Conservation (phyloP, 1,140 invertebrate species). For the Drosophila truncata region DNA sequence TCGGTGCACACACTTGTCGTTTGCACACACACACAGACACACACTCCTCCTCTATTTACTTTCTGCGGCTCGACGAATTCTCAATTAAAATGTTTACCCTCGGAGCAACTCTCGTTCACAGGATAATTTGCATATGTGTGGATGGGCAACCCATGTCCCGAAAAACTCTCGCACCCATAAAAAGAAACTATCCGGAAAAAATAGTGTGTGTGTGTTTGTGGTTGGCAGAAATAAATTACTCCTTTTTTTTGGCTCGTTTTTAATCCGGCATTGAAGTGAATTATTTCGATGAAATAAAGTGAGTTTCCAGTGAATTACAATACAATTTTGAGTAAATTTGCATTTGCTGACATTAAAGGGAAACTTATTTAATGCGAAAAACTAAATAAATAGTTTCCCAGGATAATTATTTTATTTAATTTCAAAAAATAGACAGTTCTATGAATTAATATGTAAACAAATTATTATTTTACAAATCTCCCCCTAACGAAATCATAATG, state of each 20-base stretch:
- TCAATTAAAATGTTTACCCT: slow-evolving; percentile 80
- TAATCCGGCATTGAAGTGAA: slow-evolving; percentile 13
- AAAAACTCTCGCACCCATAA: slow-evolving; percentile 10
- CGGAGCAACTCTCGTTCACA: slow-evolving; percentile 36
- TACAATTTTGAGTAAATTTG: not conserved
- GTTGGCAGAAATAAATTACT: slow-evolving; percentile 22
- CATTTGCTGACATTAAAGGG: not conserved
- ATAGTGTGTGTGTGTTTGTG: not conserved
- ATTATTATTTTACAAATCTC: not conserved
- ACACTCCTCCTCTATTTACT: slow-evolving; percentile 65
- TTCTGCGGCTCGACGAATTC: slow-evolving; percentile 71
- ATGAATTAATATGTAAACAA: not conserved
- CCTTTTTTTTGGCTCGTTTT: slow-evolving; percentile 16
- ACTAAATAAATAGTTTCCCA: not conserved
- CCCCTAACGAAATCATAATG: not conserved
- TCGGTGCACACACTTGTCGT: slow-evolving; percentile 58
- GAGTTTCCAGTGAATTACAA: slow-evolving; percentile 25
- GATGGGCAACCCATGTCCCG: slow-evolving; percentile 9
- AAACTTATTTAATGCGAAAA: too few species aligned
- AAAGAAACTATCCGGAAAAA: slow-evolving; percentile 21
- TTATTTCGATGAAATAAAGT: slow-evolving; percentile 22
- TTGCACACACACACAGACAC: slow-evolving; percentile 55
- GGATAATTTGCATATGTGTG: slow-evolving; percentile 46
- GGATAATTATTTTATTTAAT: not conserved
- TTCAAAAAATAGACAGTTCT: not conserved